phyloP scores from a whole-genome alignment of 2,797 vertebrate species.

The Potorous gilbertii region DNA sequence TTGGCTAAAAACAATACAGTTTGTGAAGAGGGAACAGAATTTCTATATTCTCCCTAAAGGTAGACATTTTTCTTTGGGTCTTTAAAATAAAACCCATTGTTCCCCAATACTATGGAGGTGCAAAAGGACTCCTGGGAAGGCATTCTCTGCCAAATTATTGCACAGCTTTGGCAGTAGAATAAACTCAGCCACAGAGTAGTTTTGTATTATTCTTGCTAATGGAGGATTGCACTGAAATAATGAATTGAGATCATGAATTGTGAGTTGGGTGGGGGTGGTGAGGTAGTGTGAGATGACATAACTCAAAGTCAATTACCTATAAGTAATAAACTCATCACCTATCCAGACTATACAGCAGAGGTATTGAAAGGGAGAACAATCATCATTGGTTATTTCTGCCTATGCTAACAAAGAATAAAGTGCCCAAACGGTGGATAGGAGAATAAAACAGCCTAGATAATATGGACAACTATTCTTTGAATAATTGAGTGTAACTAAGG shows the following conservation, averaged over 20 bases:
- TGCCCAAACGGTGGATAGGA: not conserved
- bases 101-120: not conserved
- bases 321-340: not conserved
- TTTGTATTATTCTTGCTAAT: not conserved
- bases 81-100: not conserved
- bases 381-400: not conserved
- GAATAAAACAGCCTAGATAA: not conserved
- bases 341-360: not conserved
- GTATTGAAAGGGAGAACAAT: not conserved
- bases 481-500: conserved; percentile 2
- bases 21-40: not conserved
- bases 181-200: not conserved
- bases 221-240: not conserved
- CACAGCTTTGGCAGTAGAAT: not conserved
- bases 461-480: not conserved
- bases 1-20: not conserved
- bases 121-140: not conserved
- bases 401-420: not conserved
- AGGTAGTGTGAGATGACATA: not conserved
- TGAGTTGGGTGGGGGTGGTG: not conserved
- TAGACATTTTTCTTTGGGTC: not conserved
- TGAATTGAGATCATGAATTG: not conserved
- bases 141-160: not conserved
- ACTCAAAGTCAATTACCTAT: not conserved
- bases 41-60: not conserved